Evolutionary conservation across 2,113 vertebrate genomes (phyloP).

Genomic region (Galemys pyrenaicus): DNA sequence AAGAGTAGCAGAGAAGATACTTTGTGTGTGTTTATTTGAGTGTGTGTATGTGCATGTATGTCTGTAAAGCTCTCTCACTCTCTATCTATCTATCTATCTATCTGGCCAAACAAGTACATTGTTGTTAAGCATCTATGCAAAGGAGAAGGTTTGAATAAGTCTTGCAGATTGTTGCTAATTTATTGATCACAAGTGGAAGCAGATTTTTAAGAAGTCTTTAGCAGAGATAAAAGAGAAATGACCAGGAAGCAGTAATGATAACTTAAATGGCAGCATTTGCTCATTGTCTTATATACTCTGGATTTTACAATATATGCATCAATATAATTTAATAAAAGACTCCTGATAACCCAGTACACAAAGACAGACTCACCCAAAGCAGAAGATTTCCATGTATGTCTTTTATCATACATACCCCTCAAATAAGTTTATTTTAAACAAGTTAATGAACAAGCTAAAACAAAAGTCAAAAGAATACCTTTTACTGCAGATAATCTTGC

Average conservation of each 20-base stretch:
- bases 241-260: neutral
- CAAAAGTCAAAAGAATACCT: neutral
- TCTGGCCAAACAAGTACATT: neutral
- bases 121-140: neutral
- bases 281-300: neutral
- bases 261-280: neutral
- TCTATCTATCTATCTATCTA: neutral
- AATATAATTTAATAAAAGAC: neutral
- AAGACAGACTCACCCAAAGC: neutral
- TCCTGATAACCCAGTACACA: neutral
- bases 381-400: neutral
- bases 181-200: neutral
- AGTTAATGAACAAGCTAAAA: neutral
- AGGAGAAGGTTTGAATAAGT: neutral
- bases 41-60: neutral
- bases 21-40: neutral
- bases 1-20: neutral
- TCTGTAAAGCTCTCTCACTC: neutral
- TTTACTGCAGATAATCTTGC: neutral
- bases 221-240: neutral
- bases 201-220: neutral
- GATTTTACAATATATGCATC: neutral
- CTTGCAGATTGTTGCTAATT: neutral
- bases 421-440: neutral
- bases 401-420: neutral